These are phyloP conservation scores for Danio albolineatus DNA, from an alignment of 2,797 vertebrate species.

Conservation along the genomic window DNA sequence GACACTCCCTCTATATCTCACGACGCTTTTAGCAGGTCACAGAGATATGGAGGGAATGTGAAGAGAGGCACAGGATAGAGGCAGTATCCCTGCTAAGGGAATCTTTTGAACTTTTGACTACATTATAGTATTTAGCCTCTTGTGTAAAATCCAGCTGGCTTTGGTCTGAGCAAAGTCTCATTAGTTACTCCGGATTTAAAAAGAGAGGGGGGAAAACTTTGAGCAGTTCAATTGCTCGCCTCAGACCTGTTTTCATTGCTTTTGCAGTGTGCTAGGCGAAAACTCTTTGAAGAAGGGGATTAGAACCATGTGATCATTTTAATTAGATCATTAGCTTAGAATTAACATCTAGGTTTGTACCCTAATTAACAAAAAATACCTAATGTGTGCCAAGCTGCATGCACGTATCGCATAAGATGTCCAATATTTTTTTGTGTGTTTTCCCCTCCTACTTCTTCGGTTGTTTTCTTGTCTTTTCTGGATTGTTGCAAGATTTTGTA, in stretches of 20 bases:
- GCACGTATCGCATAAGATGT: constrained; percentile 61
- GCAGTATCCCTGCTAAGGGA: constrained; percentile 58
- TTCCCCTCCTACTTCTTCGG: constrained; percentile 37
- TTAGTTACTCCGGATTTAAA: constrained; percentile 69
- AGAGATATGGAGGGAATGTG: constrained; percentile 7
- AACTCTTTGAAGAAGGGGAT: constrained; percentile 78
- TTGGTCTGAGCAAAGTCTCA: constrained; percentile 68
- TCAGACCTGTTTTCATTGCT: constrained; percentile 67
- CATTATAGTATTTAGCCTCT: constrained; percentile 65
- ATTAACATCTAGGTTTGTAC: constrained; percentile 79
- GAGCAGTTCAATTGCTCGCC: constrained; percentile 67
- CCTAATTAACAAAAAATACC: constrained; percentile 76
- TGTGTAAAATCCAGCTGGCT: constrained; percentile 71
- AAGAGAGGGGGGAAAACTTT: constrained; percentile 58
- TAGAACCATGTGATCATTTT: constrained; percentile 83
- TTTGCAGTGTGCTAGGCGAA: constrained; percentile 65
- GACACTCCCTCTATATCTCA: constrained; percentile 34
- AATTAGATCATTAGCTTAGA: constrained; percentile 82
- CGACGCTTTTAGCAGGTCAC: constrained; percentile 47
- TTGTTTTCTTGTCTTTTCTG: constrained; percentile 60
- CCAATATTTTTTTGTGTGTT: constrained; percentile 40
- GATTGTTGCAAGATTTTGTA: constrained; percentile 66
- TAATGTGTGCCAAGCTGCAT: constrained; percentile 71
- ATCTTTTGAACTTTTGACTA: constrained; percentile 71
- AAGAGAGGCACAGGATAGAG: constrained; percentile 52